Evolutionary conservation across 1,140 invertebrate species (phyloP).

Genomic region (Scaptomyza hsui): DNA sequence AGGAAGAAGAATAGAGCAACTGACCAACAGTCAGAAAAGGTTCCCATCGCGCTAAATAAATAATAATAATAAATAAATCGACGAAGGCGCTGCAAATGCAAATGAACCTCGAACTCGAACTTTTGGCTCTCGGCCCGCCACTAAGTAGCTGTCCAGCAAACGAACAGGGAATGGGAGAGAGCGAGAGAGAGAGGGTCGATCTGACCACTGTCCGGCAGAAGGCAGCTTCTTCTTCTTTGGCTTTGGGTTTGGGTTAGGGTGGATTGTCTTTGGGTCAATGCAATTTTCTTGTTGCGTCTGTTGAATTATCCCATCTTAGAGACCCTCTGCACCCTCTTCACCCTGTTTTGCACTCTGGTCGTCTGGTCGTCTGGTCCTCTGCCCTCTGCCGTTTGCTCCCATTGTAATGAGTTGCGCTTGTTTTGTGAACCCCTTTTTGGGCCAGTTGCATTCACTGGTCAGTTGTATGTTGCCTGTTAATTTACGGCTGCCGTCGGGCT

Average conservation of each 20-base stretch:
- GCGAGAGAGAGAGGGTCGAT: constrained; percentile 5
- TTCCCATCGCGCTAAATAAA: constrained; percentile 34
- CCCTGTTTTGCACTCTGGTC: neutral
- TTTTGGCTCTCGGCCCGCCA: neutral
- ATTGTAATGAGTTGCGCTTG: constrained; percentile 67
- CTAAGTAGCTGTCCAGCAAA: constrained; percentile 31
- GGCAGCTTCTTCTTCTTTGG: constrained; percentile 1
- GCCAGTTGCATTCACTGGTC: constrained; percentile 36
- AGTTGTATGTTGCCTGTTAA: constrained; percentile 20
- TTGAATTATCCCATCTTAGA: neutral
- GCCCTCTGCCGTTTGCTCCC: constrained; percentile 56
- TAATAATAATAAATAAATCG: constrained; percentile 40
- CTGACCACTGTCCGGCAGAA: constrained; percentile 58
- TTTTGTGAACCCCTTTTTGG: constrained; percentile 37
- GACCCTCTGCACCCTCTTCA: neutral
- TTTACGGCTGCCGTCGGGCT: constrained; percentile 27
- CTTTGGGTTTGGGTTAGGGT: too few relatives aligned
- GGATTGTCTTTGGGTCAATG: constrained; percentile 45
- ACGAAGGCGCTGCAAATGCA: constrained; percentile 59
- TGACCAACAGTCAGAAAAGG: constrained; percentile 33
- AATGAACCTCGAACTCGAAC: constrained; percentile 31
- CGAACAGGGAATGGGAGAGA: too few relatives aligned
- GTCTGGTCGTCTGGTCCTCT: too few relatives aligned
- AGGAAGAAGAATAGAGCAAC: neutral
- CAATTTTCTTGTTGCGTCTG: constrained; percentile 45